Base-by-base conservation (phyloP, 2,113 vertebrate genomes). In the human region DNA sequence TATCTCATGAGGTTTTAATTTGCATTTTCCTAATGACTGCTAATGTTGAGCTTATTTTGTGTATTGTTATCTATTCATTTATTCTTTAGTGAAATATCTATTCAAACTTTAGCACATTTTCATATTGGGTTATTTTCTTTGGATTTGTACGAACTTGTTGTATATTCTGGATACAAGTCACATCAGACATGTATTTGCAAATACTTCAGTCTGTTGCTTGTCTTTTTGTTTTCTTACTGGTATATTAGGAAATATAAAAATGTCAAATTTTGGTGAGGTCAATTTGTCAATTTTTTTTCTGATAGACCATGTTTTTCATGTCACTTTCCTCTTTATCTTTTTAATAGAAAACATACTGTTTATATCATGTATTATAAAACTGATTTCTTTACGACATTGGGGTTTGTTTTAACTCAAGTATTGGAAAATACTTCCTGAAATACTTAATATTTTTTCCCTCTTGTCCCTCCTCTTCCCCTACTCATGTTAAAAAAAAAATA, bases 201-300 rank as follows among this genome's bases (percentile, higher is more conserved):
- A 81, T 94, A 80, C 75, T 94, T 92, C 61, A 85, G 25, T 70
- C 50, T 89, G 11, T 75, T 38, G 22, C 35, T 90, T 89, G n/a
- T 61, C n/a, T 12, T 88, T 88, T 94, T 9, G 5, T 83, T 93
- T 94, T 61, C 81, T 84, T 95, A 45, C 30, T 50, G 43, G n/a
- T 94, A 4, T 87, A 90, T 93, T 96, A 92, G 92, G 68, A 95
- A 82, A 32, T 73, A 92, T 10, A 78, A 75, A 73, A 66, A 80
- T 87, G 84, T 83, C 40, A 3, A 86, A 87, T 91, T 88, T 94
- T 88, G 70, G 45, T 94, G 32, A 85, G 45, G 82, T 87, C 40
- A 66, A 0, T 64, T 90, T 84, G 94, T 57, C 59, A 43, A 64
- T n/a, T 64, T 52, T 85, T 85, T 89, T 86, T 50, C 27, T 64